Evolutionary conservation across 1,140 invertebrate genomes (phyloP), one percentile per base, ranked within the genome.

Genomic region (Acromyrmex echinatior): DNA sequence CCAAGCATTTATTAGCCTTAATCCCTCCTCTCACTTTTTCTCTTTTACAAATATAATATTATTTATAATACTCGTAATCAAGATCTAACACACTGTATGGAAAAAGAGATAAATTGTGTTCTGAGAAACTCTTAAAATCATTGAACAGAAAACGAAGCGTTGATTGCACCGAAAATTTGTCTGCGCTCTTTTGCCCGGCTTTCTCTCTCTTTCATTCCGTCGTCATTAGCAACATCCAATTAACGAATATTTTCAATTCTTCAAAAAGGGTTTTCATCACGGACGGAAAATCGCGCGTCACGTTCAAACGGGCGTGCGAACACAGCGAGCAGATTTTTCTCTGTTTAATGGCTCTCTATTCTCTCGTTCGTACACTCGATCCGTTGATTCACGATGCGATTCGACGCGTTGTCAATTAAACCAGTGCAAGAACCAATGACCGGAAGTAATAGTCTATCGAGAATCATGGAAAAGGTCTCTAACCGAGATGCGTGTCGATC

Each of bases 211-310:
- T 4, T 68, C 35, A 16, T 82, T 28, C 53, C 25, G 28, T 71
- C 56, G 39, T 84, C 56, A 76, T 84, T 84, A 84, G 70, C 56
- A 84, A 84, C 56, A 84, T 84, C 70, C 80, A 84, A 84, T 84
- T 84, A 84, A 74, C 70, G 70, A 84, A 84, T 84, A 84, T 84
- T 84, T 84, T 74, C 56, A 18, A 84, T 62, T 84, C 28, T 18
- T 49, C 45, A 9, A 76, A 84, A 84, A 74, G 56, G 39, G 25
- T 62, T 84, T 84, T 74, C 68, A 84, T 84, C 28, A 35, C 35
- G 56, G 49, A 51, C 58, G 80, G 80, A 84, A 74, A 84, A 84
- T 84, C 80, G 56, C 28, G 35, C 53, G 28, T 39, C 65, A 49
- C 16, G 65, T 51, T 62, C 79, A 81, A 71, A 80, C 76, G 49